A percentile compares a stretch with the other conserved stretches of the same genome.
These are phyloP conservation scores for Pissodes strobi DNA, from an alignment of 1,140 invertebrate species.

Conservation along the genomic window DNA sequence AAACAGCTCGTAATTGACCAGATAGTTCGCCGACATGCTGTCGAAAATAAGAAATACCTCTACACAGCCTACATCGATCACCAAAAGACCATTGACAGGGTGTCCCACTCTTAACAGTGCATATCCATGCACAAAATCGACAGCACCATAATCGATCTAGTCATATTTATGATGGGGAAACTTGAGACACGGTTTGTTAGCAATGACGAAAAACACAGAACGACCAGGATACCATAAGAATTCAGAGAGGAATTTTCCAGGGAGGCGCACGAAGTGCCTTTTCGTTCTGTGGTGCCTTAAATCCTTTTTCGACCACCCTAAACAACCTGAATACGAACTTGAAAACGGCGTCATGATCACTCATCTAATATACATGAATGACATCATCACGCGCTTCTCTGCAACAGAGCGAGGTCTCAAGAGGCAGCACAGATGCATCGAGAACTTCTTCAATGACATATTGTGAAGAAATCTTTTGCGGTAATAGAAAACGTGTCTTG, in stretches of 20 bases:
- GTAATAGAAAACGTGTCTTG: no score
- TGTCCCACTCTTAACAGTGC: slow-evolving; percentile 33
- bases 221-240: background rate
- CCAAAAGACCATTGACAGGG: slow-evolving; percentile 35
- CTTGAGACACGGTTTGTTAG: background rate
- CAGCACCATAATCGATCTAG: background rate
- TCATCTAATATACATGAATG: slow-evolving; percentile 4
- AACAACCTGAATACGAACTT: background rate
- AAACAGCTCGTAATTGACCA: slow-evolving; percentile 37
- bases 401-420: background rate
- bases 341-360: no score
- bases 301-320: background rate
- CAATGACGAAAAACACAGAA: background rate
- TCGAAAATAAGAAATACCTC: slow-evolving; percentile 23
- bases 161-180: background rate
- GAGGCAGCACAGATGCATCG: slow-evolving; percentile 1
- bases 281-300: slow-evolving; percentile 22
- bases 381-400: background rate
- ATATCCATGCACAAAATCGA: slow-evolving; percentile 33
- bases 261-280: slow-evolving; percentile 27
- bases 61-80: slow-evolving; percentile 37
- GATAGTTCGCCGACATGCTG: slow-evolving; percentile 28
- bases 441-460: slow-evolving; percentile 1
- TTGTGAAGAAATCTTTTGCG: no score
- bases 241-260: slow-evolving; percentile 34